Percentiles rank a stretch among this genome's conserved stretches.
These are phyloP conservation scores for Gracilinanus agilis DNA, from an alignment of 2,113 vertebrate species.

Conservation along the genomic window DNA sequence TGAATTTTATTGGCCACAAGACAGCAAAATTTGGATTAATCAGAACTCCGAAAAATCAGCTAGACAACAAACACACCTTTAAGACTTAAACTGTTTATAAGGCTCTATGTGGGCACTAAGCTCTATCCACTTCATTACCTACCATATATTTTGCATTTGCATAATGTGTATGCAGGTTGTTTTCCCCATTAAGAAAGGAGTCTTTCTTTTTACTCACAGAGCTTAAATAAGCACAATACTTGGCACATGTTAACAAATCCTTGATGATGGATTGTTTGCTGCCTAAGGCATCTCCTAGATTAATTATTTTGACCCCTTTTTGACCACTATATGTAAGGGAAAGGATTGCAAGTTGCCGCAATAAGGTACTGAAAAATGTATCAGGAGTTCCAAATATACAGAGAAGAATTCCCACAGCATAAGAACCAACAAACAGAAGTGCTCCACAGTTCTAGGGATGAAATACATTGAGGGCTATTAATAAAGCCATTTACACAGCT, in stretches of 20 bases:
- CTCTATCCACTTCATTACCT: not conserved
- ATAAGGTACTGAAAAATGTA: not conserved
- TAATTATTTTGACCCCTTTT: not conserved
- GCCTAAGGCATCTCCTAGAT: not conserved
- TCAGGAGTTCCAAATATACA: not conserved
- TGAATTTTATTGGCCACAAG: constrained; percentile 6
- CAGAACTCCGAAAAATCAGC: constrained; percentile 45
- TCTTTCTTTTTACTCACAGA: not conserved
- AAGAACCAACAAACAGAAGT: constrained; percentile 11
- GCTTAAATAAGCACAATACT: not conserved
- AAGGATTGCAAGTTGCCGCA: not conserved
- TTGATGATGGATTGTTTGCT: not conserved
- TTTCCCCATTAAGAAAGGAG: not conserved
- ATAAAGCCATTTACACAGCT: not conserved
- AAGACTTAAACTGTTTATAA: not conserved
- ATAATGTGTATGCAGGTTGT: not conserved
- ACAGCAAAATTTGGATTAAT: constrained; percentile 36
- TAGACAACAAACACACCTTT: not conserved
- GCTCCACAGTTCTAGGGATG: not conserved
- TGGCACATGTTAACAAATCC: not conserved
- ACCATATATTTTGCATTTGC: not conserved
- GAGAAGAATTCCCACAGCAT: not conserved
- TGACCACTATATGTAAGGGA: not conserved
- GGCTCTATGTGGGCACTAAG: not conserved
- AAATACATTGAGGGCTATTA: constrained; percentile 39